Conservation (phyloP, 2,113 vertebrate species). For the Erpornis zantholeuca region DNA sequence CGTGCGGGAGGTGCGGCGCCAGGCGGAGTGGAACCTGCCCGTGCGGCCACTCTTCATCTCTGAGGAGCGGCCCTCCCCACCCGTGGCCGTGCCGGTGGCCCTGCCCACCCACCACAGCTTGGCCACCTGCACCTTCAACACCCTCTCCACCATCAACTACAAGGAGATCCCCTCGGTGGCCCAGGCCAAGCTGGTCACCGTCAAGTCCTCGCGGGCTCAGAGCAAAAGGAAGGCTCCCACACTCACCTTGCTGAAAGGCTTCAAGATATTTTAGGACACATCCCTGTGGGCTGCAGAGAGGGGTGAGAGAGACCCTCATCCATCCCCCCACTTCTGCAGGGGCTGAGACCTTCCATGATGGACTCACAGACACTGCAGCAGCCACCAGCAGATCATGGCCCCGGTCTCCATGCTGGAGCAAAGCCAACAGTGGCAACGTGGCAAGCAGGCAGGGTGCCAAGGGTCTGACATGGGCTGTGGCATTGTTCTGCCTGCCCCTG, state of each 20-base stretch:
- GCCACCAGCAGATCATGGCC: fast-evolving
- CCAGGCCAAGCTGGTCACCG: constrained; percentile 89
- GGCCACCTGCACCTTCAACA: constrained; percentile 74
- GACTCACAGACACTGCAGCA: background rate
- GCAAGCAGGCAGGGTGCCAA: fast-evolving
- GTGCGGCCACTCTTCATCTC: constrained; percentile 78
- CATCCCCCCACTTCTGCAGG: fast-evolving
- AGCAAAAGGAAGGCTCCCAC: constrained; percentile 90
- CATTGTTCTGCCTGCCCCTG: background rate
- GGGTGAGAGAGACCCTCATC: background rate
- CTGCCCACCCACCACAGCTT: constrained; percentile 62
- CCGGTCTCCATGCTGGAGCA: fast-evolving
- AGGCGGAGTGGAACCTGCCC: constrained; percentile 35
- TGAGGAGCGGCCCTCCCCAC: constrained; percentile 73
- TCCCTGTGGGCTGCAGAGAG: background rate
- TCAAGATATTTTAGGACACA: constrained; percentile 85
- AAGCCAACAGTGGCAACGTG: background rate
- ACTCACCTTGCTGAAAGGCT: constrained; percentile 88
- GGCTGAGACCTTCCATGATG: background rate
- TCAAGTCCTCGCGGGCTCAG: constrained; percentile 89
- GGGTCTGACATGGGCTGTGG: background rate
- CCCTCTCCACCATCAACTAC: constrained; percentile 76
- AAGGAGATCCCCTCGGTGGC: constrained; percentile 88
- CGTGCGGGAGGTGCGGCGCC: constrained; percentile 77
- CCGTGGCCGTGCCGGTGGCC: constrained; percentile 15